Percentiles rank a stretch among this genome's conserved stretches.
Conservation (phyloP, 2,113 vertebrate species). For the Hylia prasina region DNA sequence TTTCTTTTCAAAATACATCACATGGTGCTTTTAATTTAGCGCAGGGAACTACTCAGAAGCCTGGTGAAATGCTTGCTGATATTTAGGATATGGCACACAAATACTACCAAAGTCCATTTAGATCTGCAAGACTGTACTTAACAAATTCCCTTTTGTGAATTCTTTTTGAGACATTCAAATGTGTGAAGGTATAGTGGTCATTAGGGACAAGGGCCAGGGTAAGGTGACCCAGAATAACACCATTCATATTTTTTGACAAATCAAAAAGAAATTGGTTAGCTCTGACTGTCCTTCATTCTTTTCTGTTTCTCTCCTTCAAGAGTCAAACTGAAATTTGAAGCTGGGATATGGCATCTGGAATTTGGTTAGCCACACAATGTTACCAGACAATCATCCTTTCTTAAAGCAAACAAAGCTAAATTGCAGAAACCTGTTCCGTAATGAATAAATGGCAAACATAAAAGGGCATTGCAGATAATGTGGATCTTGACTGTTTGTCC, state of each 20-base stretch:
- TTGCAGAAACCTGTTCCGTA: neutral
- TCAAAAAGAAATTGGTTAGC: neutral
- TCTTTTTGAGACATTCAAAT: neutral
- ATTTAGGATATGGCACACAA: neutral
- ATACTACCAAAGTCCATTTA: conserved; percentile 17
- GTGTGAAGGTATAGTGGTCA: neutral
- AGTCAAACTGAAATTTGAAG: neutral
- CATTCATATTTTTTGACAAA: neutral
- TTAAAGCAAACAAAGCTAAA: neutral
- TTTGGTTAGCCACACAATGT: neutral
- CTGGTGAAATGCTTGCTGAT: neutral
- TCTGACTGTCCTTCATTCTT: neutral
- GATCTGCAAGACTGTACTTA: neutral
- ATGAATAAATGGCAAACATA: neutral
- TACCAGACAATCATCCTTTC: neutral
- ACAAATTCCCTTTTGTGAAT: conserved; percentile 12
- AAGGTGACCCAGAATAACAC: neutral
- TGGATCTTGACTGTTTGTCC: neutral
- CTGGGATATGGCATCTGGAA: neutral
- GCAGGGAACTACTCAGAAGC: neutral
- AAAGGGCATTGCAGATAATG: neutral
- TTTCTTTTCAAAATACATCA: neutral
- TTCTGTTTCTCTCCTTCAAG: neutral
- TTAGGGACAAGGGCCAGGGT: neutral
- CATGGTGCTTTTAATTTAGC: neutral